These are phyloP conservation scores for Habrosyne pyritoides DNA, from an alignment of 2,888 invertebrate species.

Conservation along the genomic window DNA sequence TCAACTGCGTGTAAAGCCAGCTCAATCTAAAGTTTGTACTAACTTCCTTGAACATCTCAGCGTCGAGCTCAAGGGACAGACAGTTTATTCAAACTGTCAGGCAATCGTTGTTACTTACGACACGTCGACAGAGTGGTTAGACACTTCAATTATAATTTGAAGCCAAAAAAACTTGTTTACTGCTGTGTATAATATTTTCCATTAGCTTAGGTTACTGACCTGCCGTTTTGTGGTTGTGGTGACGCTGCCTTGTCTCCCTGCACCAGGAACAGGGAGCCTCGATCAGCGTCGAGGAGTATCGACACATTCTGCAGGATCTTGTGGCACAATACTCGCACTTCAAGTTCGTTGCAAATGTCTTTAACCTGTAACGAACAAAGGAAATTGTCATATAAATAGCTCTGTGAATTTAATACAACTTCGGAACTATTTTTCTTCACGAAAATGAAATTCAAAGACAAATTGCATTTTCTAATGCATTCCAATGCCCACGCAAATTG, in stretches of 20 bases:
- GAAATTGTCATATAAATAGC: constrained; percentile 11
- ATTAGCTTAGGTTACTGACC: constrained; percentile 46
- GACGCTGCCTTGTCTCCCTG: constrained; percentile 83
- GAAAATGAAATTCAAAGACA: neutral
- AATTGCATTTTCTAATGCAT: neutral
- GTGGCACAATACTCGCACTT: constrained; percentile 96
- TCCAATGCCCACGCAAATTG: neutral
- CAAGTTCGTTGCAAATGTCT: constrained; percentile 98
- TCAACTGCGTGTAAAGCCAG: constrained; percentile 6
- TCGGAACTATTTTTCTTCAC: neutral
- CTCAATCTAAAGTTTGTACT: constrained; percentile 7
- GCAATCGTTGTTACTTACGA: constrained; percentile 16
- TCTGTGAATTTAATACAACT: neutral
- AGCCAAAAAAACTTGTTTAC: neutral
- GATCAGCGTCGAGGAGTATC: constrained; percentile 94
- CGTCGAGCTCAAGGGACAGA: constrained; percentile 4
- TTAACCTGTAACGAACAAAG: constrained; percentile 86
- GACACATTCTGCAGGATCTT: constrained; percentile 98
- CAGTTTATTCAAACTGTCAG: constrained; percentile 23
- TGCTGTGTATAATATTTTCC: constrained; percentile 2
- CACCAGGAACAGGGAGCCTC: constrained; percentile 96
- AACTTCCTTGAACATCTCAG: constrained; percentile 6
- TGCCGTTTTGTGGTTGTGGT: constrained; percentile 75
- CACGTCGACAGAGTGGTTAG: constrained; percentile 2
- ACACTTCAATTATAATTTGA: constrained; percentile 8